Percentiles rank a stretch among this genome's conserved stretches.
phyloP scores from a whole-genome alignment of 1,140 invertebrate species.

The Streblospio benedicti region DNA sequence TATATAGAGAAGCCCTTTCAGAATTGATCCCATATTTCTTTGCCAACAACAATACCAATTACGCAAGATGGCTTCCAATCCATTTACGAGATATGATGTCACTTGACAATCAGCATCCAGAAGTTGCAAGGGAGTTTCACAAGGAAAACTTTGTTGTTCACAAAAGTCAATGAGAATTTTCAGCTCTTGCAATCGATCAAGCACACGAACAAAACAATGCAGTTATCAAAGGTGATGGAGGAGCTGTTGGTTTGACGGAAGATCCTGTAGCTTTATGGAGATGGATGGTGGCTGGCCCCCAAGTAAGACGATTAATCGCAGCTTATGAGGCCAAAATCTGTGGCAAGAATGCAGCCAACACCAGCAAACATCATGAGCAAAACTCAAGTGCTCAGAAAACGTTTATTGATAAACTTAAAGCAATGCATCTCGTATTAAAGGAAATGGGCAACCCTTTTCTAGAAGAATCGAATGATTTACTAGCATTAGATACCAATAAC shows the following conservation, averaged over 20 bases:
- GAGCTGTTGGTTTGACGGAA: too few relatives aligned
- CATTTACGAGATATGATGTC: slow-evolving; percentile 15
- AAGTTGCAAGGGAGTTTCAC: not conserved
- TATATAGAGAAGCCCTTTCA: not conserved
- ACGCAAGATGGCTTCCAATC: slow-evolving; percentile 20
- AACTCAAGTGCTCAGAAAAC: too few relatives aligned
- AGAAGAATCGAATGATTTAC: not conserved
- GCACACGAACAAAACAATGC: slow-evolving; percentile 20
- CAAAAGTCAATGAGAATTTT: slow-evolving; percentile 18
- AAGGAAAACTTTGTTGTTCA: not conserved
- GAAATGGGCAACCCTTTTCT: not conserved
- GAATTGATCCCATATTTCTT: slow-evolving; percentile 20
- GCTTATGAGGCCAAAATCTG: not conserved
- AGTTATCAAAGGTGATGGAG: too few relatives aligned
- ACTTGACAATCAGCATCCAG: slow-evolving; percentile 14
- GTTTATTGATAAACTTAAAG: too few relatives aligned
- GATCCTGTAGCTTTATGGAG: not conserved
- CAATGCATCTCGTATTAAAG: too few relatives aligned
- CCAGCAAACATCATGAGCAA: slow-evolving; percentile 4
- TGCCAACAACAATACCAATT: slow-evolving; percentile 15
- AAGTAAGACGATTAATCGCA: not conserved
- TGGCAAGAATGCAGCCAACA: too few relatives aligned
- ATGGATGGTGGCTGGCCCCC: not conserved
- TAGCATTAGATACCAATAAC: not conserved
- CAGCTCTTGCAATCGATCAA: slow-evolving; percentile 21